Evolutionary conservation across 1,140 invertebrate species (phyloP), one percentile per base, ranked within the genome.

Genomic region (Drosophila kohkoa): DNA sequence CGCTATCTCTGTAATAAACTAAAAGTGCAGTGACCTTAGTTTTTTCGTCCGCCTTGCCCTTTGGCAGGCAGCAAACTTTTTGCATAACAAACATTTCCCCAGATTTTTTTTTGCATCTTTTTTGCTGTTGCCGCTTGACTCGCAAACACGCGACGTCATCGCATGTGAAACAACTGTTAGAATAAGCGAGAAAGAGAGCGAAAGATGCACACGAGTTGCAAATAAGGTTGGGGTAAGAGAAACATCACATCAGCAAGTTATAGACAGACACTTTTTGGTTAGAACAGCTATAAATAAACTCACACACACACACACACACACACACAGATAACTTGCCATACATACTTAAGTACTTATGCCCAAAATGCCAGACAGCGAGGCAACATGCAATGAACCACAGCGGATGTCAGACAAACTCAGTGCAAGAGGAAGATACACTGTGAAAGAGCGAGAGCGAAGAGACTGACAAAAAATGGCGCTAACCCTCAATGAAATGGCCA

Each of bases 331-430:
- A 5, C 30, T 15, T 13, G 8, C 59, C 57, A 52, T 8, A 64
- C 59, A 69, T 55, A 75, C 73, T 83, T 75, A 77, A 87, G 77
- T 80, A 77, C 80, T 83, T 83, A 46, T 41, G 25, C 11, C 69
- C 30, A 79, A 89, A 89, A 81, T 79, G 85, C 81, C 85, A 89
- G 85, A 89, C 85, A 89, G 81, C 58, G 66, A 63, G 85, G 85
- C 85, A 89, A 89, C 85, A 89, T 89, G 85, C 81, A 85, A 89
- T 85, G 83, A 88, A 81, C 85, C 73, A 74, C 78, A 82, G 57
- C 82, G 48, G 43, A 60, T 66, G 54, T 58, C 65, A 70, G 65
- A 67, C 66, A 64, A 59, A 16, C 41, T 55, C 28, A 65, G 51
- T 11, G 7, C 3, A 32, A 38, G 54, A 49, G 58, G 43, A 28